phyloP scores from a whole-genome alignment of 2,888 invertebrate species.

The Temnothorax unifasciatus region DNA sequence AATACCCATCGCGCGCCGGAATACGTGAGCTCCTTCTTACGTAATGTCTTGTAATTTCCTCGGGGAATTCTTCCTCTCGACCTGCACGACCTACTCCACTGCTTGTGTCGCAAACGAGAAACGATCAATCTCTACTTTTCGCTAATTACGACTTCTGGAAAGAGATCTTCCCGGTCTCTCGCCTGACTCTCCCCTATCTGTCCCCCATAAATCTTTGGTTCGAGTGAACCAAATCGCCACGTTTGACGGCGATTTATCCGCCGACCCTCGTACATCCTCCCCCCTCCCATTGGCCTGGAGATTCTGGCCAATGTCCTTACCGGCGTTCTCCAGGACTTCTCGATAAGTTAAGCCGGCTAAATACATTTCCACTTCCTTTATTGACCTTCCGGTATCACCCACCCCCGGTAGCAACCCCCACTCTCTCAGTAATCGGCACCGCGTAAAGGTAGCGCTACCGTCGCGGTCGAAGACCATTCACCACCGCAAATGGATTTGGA shows the following conservation, averaged over 20 bases:
- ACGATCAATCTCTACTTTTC: conserved; percentile 8
- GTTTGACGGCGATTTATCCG: background rate
- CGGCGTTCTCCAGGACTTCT: conserved; percentile 17
- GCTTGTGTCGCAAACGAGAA: background rate
- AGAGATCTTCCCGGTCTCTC: background rate
- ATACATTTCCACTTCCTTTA: conserved; percentile 64
- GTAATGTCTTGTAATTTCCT: conserved; percentile 32
- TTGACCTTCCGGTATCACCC: conserved; percentile 61
- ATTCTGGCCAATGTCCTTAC: background rate
- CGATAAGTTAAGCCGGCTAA: conserved; percentile 55
- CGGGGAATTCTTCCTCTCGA: background rate
- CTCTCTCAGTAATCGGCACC: conserved; percentile 26
- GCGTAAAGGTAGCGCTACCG: conserved; percentile 49
- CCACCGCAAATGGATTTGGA: conserved; percentile 28
- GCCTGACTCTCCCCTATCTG: background rate
- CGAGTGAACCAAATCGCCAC: background rate
- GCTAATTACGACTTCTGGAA: background rate
- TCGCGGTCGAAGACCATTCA: conserved; percentile 48
- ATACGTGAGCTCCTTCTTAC: background rate
- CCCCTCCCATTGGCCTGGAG: background rate
- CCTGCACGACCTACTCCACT: background rate
- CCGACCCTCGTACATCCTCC: background rate
- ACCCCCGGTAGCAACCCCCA: conserved; percentile 29
- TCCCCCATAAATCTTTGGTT: background rate
- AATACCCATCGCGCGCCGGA: background rate